A percentile compares a stretch with the other conserved stretches of the same genome.
Evolutionary conservation across 1,140 invertebrate genomes (phyloP).

Genomic region (Episyrphus balteatus): DNA sequence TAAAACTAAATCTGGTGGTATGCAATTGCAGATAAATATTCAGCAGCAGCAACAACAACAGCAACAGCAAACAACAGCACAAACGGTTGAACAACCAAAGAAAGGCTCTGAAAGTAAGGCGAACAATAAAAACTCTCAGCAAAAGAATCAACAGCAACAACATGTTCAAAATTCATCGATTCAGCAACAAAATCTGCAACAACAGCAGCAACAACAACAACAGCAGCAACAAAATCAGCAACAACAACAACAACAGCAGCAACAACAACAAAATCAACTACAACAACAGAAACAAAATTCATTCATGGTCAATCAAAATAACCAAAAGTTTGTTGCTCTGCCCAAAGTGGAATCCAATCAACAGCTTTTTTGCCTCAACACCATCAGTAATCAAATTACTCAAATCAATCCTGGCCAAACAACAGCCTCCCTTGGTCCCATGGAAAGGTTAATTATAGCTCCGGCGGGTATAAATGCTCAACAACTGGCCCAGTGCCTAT

Average conservation of each 20-base stretch:
- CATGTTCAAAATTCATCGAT: slow-evolving; percentile 1
- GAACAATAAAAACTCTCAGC: too few species aligned
- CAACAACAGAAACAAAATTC: background rate
- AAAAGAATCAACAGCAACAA: background rate
- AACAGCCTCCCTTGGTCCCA: slow-evolving; percentile 29
- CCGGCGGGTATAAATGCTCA: slow-evolving; percentile 35
- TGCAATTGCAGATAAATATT: slow-evolving; percentile 12
- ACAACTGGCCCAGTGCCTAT: slow-evolving; percentile 32
- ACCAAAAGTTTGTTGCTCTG: slow-evolving; percentile 30
- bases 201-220: slow-evolving; percentile 2
- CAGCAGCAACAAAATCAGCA: slow-evolving; percentile 5
- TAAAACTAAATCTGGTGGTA: too few species aligned
- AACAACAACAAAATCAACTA: slow-evolving; percentile 2
- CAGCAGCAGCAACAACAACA: background rate
- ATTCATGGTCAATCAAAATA: background rate
- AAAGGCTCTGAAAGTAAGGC: too few species aligned
- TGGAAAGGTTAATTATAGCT: slow-evolving; percentile 31
- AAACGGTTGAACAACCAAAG: too few species aligned
- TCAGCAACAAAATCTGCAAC: slow-evolving; percentile 6
- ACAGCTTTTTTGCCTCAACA: slow-evolving; percentile 34
- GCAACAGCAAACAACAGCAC: too few species aligned
- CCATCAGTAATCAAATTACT: slow-evolving; percentile 34
- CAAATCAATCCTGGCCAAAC: slow-evolving; percentile 33
- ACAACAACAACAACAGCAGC: background rate
- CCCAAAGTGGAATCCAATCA: slow-evolving; percentile 34